These are phyloP conservation scores for Helicoverpa zea DNA, from an alignment of 1,140 invertebrate species.

Conservation along the genomic window DNA sequence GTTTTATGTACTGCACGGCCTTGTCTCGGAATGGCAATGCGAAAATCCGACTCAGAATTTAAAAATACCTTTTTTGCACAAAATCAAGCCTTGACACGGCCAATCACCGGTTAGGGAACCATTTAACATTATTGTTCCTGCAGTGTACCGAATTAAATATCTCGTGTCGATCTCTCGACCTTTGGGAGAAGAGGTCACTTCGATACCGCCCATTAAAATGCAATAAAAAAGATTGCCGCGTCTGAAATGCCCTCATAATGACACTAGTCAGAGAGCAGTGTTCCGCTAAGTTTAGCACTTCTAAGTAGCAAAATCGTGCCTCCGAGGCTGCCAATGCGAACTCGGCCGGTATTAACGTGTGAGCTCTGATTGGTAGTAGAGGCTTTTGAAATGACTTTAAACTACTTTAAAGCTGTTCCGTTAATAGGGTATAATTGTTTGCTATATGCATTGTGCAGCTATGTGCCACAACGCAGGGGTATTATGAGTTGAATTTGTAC, in stretches of 20 bases:
- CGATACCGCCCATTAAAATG: constrained; percentile 56
- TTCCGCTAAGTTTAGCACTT: constrained; percentile 16
- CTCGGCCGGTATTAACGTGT: constrained; percentile 5
- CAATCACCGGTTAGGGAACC: constrained; percentile 38
- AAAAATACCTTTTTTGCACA: constrained; percentile 39
- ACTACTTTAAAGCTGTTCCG: constrained; percentile 1
- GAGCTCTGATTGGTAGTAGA: constrained; percentile 16
- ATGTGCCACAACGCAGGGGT: background rate
- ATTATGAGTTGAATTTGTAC: background rate
- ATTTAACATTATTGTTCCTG: constrained; percentile 37
- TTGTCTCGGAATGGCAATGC: constrained; percentile 35
- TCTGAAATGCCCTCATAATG: constrained; percentile 49
- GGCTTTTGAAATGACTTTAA: constrained; percentile 11
- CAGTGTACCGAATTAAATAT: constrained; percentile 50
- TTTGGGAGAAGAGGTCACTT: constrained; percentile 50
- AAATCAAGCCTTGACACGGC: constrained; percentile 24
- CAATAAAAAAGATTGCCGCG: constrained; percentile 57
- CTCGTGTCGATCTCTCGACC: constrained; percentile 52
- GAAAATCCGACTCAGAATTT: constrained; percentile 44
- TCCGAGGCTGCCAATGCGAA: background rate
- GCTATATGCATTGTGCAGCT: background rate
- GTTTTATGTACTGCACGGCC: constrained; percentile 46
- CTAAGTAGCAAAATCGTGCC: constrained; percentile 17
- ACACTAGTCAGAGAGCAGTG: constrained; percentile 8
- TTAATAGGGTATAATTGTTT: constrained; percentile 29